Base-by-base conservation (phyloP, 1,140 invertebrate species). In the Sipha flava region DNA sequence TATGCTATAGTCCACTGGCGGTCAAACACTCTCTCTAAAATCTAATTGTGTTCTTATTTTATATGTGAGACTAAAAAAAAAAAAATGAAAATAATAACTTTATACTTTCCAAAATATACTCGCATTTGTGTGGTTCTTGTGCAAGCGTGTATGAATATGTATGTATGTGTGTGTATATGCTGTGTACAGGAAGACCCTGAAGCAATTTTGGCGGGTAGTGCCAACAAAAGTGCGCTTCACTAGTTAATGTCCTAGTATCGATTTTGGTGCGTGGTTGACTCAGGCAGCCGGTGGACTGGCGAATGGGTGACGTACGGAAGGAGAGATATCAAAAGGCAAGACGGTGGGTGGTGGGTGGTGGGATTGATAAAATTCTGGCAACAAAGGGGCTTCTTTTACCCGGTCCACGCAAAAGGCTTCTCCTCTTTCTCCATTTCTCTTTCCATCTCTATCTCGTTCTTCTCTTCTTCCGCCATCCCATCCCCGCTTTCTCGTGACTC, bases 331-430 rank as follows among this genome's bases (percentile, higher is more conserved):
- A n/a, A n/a, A n/a, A 18, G 29, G 64, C 45, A 49, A 37, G 79
- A 49, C 5, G 64, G 18, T 0, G 43, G 54, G 21, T 10, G 68
- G 79, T 52, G 29, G 59, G 37, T 18, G 52, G 66, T 31, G 34
- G 23, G n/a, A 43, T 34, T 23, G 45, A 57, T 81, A 83, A 83
- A 83, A 82, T 82, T 83, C 83, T 83, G 80, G 59, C 57, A 79
- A 81, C 70, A 75, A 75, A 75, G 31, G 70, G 70, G 45, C 29
- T 75, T 75, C 70, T 75, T 75, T 75, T 52, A 75, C 70, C 70
- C n/a, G 29, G 49, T 75, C 47, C 47, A 75, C 81, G 81, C 80
- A 81, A 79, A 82, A 81, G 79, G 81, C 79, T 77, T 81, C 66
- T 62, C 64, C 79, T 79, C 79, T 81, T 59, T 81, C 66, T 75